Evolutionary conservation across 2,113 vertebrate genomes (phyloP), one percentile per base, ranked within the genome.

Genomic region (Ctenodactylus gundi): DNA sequence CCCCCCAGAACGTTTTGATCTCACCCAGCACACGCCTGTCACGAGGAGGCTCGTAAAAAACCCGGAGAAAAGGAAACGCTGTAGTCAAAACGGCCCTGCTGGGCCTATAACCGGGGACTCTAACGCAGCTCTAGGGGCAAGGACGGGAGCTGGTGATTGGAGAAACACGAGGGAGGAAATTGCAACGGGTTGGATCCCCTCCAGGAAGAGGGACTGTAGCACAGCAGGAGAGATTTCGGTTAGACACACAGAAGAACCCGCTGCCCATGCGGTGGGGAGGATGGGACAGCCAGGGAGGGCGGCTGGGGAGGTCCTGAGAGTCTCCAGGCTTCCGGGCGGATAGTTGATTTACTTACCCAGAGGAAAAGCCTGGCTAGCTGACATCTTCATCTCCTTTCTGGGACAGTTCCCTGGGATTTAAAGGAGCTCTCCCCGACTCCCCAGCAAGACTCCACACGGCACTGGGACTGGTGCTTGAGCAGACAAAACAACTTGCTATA

Each of bases 1-100:
- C 88, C 97, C 85, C 6, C 58, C 65, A 90, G 93, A 97, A 97
- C 92, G 95, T 97, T 98, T 97, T 93, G 90, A 92, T 95, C 97
- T 97, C 73, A 97, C 95, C 80, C 85, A 93, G 62, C 58, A 78
- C 78, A 75, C 15, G 90, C 92, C 89, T 88, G 72, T 93, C 94
- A 96, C 65, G 62, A 88, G 95, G 73, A 91, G 86, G 83, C 78
- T 94, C 44, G 2, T 97, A 96, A 96, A 96, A 93, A 77, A 92
- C 92, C 90, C 53, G 0, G 4, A 88, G 95, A 95, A 96, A 96
- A 96, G 95, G 96, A 96, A 95, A 92, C 0, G 21, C 64, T 88
- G 84, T 90, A 4, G 1, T 97, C 44, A 72, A 82, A 95, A 95
- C 23, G 84, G 93, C 86, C 93, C 76, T 91, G 65, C 86, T 91